These are phyloP conservation scores for Cephalotes varians DNA, from an alignment of 2,888 invertebrate species.

Conservation along the genomic window DNA sequence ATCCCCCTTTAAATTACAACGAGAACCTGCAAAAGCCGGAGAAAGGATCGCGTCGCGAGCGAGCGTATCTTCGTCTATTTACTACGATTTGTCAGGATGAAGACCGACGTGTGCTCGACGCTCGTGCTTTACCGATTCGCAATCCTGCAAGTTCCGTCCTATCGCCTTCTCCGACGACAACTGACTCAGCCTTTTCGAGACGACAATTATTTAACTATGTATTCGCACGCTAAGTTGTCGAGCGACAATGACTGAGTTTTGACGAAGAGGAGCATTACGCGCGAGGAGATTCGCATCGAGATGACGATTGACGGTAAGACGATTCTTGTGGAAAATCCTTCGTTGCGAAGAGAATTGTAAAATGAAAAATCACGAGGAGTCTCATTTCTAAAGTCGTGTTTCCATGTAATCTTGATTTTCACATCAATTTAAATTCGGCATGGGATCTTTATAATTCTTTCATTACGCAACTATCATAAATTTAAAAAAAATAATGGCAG, in stretches of 20 bases:
- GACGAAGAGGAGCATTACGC: conserved; percentile 8
- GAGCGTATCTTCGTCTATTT: conserved; percentile 30
- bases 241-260: conserved; percentile 26
- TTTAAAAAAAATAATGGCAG: not conserved
- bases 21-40: conserved; percentile 27
- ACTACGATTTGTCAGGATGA: conserved; percentile 35
- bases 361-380: not conserved
- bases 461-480: not conserved
- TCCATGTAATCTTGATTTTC: not conserved
- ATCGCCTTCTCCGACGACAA: conserved; percentile 8
- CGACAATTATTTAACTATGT: conserved; percentile 30
- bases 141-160: conserved; percentile 16
- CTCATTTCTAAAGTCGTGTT: not conserved
- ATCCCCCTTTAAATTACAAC: conserved; percentile 46
- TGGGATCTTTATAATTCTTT: not conserved
- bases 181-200: conserved; percentile 30
- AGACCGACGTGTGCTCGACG: conserved; percentile 46
- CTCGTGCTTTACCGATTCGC: conserved; percentile 19
- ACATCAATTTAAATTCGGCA: not conserved
- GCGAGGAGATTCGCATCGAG: not conserved
- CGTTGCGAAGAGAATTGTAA: not conserved
- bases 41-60: conserved; percentile 31
- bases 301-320: not conserved
- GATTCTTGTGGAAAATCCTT: not conserved
- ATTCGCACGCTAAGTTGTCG: conserved; percentile 23